Conservation (phyloP, 2,888 invertebrate genomes). For the Orchestes rusci region DNA sequence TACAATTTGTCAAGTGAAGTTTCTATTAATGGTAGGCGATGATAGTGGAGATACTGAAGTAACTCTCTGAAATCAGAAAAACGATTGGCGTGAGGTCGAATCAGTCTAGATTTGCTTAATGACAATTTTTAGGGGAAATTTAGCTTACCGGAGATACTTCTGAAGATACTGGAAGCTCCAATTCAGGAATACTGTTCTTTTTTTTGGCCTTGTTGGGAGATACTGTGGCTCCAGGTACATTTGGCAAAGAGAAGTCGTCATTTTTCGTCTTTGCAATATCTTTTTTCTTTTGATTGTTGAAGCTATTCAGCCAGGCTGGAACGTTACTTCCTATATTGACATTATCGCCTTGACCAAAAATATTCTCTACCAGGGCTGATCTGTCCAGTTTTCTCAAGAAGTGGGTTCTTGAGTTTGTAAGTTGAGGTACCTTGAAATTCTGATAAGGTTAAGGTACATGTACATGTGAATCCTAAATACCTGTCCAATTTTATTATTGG, state of each 20-base stretch:
- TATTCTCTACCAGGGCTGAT: constrained; percentile 31
- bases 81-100: constrained; percentile 2
- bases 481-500: constrained; percentile 27
- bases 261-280: constrained; percentile 24
- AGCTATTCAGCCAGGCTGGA: constrained; percentile 32
- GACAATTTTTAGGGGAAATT: neutral
- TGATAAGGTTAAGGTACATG: too few relatives aligned
- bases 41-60: constrained; percentile 39
- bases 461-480: too few relatives aligned
- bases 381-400: constrained; percentile 37
- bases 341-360: constrained; percentile 31
- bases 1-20: constrained; percentile 14
- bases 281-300: constrained; percentile 29
- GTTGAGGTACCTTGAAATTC: constrained; percentile 32
- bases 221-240: constrained; percentile 49
- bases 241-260: constrained; percentile 54
- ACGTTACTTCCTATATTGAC: constrained; percentile 12
- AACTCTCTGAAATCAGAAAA: constrained; percentile 37
- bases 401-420: constrained; percentile 33
- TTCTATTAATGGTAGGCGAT: constrained; percentile 27
- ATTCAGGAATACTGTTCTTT: constrained; percentile 34
- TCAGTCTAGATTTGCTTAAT: neutral
- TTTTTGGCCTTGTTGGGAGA: constrained; percentile 39
- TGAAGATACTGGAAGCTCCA: constrained; percentile 30
- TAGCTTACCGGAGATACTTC: constrained; percentile 39